Conservation (phyloP, 2,797 vertebrate species). For the Muscicapa comitata region DNA sequence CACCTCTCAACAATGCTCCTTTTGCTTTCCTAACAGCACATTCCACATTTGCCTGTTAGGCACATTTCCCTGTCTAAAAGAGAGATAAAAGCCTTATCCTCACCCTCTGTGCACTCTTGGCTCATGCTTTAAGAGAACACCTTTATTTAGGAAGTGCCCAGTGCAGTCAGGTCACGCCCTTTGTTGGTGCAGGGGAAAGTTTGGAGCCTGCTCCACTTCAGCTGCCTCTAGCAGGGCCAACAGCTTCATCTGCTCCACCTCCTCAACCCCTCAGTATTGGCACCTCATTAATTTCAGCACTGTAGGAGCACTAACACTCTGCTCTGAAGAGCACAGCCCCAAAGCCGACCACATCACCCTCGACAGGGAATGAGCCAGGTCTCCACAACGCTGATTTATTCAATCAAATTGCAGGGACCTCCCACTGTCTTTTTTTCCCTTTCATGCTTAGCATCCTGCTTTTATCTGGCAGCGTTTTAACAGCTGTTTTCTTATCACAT, state of each 20-base stretch:
- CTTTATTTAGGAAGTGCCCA: neutral
- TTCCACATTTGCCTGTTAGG: neutral
- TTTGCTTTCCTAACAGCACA: neutral
- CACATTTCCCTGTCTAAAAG: neutral
- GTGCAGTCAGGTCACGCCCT: neutral
- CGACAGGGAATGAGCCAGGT: fast-evolving
- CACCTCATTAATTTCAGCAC: neutral
- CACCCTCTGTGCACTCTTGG: neutral
- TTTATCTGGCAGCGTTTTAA: neutral
- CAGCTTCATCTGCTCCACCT: neutral
- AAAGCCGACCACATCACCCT: fast-evolving
- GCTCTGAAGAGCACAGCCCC: neutral
- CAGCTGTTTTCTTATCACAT: slow-evolving; percentile 20
- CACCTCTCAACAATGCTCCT: neutral
- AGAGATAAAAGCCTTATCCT: neutral
- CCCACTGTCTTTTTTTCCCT: neutral
- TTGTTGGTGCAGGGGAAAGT: neutral
- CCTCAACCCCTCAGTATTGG: neutral
- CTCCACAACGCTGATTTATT: neutral
- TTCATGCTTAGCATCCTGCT: neutral
- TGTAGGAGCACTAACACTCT: neutral
- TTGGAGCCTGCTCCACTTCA: neutral
- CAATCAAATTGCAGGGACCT: neutral
- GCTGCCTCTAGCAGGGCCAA: neutral
- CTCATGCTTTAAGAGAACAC: neutral